Conservation (phyloP, 37 sponge, comb jelly and placozoan genomes). For the Haliclona indistincta region DNA sequence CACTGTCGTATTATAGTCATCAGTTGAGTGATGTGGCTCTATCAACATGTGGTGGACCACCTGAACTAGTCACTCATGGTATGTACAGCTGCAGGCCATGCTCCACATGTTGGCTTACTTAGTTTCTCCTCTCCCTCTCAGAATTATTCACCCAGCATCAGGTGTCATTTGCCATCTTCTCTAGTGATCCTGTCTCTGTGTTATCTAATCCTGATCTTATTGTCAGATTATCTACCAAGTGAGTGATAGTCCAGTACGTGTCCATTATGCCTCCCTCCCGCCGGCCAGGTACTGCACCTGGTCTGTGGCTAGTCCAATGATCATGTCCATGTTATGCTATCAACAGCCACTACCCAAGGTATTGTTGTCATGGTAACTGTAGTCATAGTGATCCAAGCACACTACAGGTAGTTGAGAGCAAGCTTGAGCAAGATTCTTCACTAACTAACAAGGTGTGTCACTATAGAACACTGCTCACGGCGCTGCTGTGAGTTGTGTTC, state of each 20-base stretch:
- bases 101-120: not conserved
- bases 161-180: slow-evolving; percentile 69
- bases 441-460: too few relatives aligned
- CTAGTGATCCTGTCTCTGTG: slow-evolving; percentile 23
- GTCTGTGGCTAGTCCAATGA: slow-evolving; percentile 77
- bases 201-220: slow-evolving; percentile 67
- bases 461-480: too few relatives aligned
- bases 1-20: not conserved
- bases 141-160: slow-evolving; percentile 53
- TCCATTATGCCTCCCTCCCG: not conserved
- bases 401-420: too few relatives aligned
- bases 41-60: slow-evolving; percentile 78
- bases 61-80: not conserved
- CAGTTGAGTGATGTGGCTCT: slow-evolving; percentile 34
- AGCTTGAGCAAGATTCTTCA: too few relatives aligned
- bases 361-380: slow-evolving; percentile 28
- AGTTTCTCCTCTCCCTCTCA: not conserved
- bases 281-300: slow-evolving; percentile 68
- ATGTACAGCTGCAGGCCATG: not conserved
- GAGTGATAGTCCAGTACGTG: not conserved
- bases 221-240: slow-evolving; percentile 66
- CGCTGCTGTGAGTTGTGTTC: too few relatives aligned
- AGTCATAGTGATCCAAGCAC: slow-evolving; percentile 26
- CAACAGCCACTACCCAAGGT: slow-evolving; percentile 69
- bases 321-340: slow-evolving; percentile 75